phyloP scores from a whole-genome alignment of 2,113 vertebrate species.

The Monarcha castaneiventris region DNA sequence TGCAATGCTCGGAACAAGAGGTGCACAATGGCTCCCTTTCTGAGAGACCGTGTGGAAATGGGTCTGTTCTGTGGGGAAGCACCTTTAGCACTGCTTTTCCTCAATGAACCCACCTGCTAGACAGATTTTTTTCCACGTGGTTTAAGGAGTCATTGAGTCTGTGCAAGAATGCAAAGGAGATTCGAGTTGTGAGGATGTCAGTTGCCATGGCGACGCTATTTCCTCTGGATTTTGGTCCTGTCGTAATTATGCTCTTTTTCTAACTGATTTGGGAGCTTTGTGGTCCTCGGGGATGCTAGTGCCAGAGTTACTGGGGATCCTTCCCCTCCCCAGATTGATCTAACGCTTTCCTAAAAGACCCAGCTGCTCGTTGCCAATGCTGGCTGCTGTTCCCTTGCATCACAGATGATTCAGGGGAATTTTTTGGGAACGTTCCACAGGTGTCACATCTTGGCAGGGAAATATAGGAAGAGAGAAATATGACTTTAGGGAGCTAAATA shows the following conservation, averaged over 20 bases:
- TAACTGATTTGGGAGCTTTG: background rate
- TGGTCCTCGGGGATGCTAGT: background rate
- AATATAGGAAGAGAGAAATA: slow-evolving; percentile 3
- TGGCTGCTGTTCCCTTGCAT: background rate
- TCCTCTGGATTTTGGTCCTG: background rate
- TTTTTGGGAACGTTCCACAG: slow-evolving; percentile 43
- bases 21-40: background rate
- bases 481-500: background rate
- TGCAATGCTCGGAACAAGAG: background rate
- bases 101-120: background rate
- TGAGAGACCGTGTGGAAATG: background rate
- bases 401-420: slow-evolving; percentile 39
- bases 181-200: slow-evolving; percentile 4
- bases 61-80: background rate
- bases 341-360: background rate
- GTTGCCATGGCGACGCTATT: slow-evolving; percentile 7
- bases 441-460: slow-evolving; percentile 51
- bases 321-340: background rate
- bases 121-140: background rate
- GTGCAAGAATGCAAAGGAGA: background rate
- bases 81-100: background rate
- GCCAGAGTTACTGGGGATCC: background rate
- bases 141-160: background rate
- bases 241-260: background rate
- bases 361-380: background rate